Base-by-base conservation (phyloP, 92 coral and sea anemone species). In the Actinostola sp. region DNA sequence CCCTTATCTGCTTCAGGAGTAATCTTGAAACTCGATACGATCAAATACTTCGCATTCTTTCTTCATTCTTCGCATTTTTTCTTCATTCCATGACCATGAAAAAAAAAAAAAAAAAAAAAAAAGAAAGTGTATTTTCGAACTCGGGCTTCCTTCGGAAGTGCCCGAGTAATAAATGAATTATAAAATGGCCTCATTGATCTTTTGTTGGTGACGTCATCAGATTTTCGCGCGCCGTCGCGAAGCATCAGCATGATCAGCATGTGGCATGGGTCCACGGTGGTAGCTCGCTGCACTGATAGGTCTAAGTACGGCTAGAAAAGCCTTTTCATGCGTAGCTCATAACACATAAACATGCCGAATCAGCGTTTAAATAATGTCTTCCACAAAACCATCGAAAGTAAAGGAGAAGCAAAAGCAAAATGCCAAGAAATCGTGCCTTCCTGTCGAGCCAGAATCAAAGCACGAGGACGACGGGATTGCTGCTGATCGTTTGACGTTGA, bases 211-310 rank as follows among this genome's bases (percentile, higher is more conserved):
- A 68, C 74, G 74, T 68, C 74, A 68, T n/a, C 48, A 57, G 48
- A n/a, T 51, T 50, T 68, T 68, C 74, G 74, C 74, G 74, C 74
- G 60, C 56, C 62, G 17, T 31, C 60, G 32, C n/a, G n/a, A n/a
- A 53, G 6, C 60, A 53, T 53, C 60, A 20, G 9, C 60, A 48
- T 17, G 54, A 49, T 49, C 21, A 5, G 24, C 24, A 8, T 21
- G 56, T 21, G 14, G n/a, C n/a, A n/a, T n/a, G n/a, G n/a, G n/a
- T n/a, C n/a, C n/a, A n/a, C n/a, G n/a, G n/a, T n/a, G n/a, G n/a
- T n/a, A n/a, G n/a, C n/a, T n/a, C n/a, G n/a, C n/a, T n/a, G n/a
- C n/a, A n/a, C n/a, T n/a, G n/a, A n/a, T n/a, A n/a, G n/a, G n/a
- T n/a, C n/a, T n/a, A n/a, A n/a, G n/a, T n/a, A n/a, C 74, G 61